Evolutionary conservation across 64 coral and sea anemone genomes (phyloP).

Genomic region (Astreopora myriophthalma): DNA sequence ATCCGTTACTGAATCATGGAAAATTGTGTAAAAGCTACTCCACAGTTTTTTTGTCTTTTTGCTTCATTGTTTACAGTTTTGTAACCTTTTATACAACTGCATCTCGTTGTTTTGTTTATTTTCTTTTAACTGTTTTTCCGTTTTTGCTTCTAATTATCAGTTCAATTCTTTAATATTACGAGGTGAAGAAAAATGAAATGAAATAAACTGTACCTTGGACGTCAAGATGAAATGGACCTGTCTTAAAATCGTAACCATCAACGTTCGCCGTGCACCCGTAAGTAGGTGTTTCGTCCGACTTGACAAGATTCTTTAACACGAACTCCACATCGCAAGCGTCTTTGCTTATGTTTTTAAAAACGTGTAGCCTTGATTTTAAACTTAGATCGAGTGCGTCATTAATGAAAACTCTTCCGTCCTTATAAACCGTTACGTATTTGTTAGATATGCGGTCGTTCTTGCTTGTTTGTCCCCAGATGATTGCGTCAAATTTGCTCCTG

Average conservation of each 20-base stretch:
- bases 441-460: fast-evolving
- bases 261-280: not conserved
- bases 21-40: no score
- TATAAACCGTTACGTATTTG: not conserved
- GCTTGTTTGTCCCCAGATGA: not conserved
- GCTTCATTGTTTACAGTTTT: no score
- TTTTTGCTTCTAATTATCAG: no score
- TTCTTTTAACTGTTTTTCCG: no score
- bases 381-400: not conserved
- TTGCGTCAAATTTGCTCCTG: not conserved
- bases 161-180: not conserved
- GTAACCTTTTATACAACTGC: no score
- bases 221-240: not conserved
- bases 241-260: no score
- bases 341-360: not conserved
- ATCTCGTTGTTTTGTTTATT: no score
- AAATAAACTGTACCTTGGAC: not conserved
- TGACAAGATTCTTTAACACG: not conserved
- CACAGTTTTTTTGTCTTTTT: no score
- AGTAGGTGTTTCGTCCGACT: not conserved
- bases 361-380: not conserved
- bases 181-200: not conserved
- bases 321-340: not conserved
- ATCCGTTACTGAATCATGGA: no score
- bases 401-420: not conserved